Conservation (phyloP, 2,797 vertebrate species). For the Momotus momota region DNA sequence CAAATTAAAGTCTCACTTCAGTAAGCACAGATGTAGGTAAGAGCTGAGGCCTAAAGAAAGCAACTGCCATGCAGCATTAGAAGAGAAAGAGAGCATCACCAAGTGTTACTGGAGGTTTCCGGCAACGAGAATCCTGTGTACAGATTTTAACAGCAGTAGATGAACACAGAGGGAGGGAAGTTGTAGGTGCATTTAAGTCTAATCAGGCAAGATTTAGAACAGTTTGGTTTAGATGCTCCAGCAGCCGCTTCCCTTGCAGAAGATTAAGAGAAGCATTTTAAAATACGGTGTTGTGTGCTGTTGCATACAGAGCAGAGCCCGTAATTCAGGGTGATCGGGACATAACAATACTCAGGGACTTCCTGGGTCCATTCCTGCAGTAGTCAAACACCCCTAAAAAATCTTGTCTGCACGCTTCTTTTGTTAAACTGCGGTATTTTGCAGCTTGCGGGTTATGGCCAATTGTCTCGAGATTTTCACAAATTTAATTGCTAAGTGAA, state of each 20-base stretch:
- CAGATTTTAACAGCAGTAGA: constrained; percentile 7
- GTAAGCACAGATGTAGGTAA: constrained; percentile 83
- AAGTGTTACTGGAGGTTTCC: constrained; percentile 1
- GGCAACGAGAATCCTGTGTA: neutral
- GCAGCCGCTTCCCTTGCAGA: neutral
- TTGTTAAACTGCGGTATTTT: neutral
- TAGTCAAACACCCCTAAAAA: neutral
- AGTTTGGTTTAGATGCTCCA: constrained; percentile 20
- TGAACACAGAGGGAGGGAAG: neutral
- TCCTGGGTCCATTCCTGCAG: neutral
- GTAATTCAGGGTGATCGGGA: neutral
- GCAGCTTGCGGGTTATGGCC: neutral
- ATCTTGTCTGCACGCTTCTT: neutral
- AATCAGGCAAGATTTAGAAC: constrained; percentile 43
- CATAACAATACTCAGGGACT: neutral
- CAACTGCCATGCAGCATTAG: constrained; percentile 45
- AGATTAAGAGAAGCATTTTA: constrained; percentile 31
- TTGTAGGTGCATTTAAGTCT: constrained; percentile 1
- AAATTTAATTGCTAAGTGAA: neutral
- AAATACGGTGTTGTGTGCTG: constrained; percentile 17
- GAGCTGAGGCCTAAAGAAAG: constrained; percentile 64
- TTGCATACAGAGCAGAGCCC: constrained; percentile 5
- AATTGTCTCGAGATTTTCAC: neutral
- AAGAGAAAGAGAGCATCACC: constrained; percentile 32
- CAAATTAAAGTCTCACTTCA: constrained; percentile 88